A percentile compares a stretch with the other conserved stretches of the same genome.
Conservation (phyloP, 2,113 vertebrate species). For the Sceloporus tristichus region DNA sequence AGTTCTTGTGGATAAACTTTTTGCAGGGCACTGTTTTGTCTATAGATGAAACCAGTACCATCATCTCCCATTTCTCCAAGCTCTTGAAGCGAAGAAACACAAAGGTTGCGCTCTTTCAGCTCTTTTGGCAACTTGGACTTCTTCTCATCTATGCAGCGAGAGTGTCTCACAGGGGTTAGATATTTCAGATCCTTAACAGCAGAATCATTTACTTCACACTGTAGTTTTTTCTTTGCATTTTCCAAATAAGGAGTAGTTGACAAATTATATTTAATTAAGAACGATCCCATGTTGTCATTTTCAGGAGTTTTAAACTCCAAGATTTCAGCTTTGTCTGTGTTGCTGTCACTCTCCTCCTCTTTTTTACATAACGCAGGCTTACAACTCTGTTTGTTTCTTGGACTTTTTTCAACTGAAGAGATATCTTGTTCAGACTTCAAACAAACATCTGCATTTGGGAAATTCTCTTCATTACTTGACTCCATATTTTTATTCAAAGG, state of each 20-base stretch:
- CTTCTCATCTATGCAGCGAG: constrained; percentile 86
- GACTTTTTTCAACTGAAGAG: constrained; percentile 49
- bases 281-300: constrained; percentile 69
- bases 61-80: constrained; percentile 81
- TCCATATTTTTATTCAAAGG: constrained; percentile 48
- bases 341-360: constrained; percentile 35
- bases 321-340: neutral
- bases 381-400: constrained; percentile 51
- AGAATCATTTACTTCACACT: constrained; percentile 72
- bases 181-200: constrained; percentile 88
- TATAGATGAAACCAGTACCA: constrained; percentile 80
- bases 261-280: constrained; percentile 83
- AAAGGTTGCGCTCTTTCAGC: constrained; percentile 86
- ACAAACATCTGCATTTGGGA: constrained; percentile 46
- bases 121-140: constrained; percentile 76
- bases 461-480: constrained; percentile 33
- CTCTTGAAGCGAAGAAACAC: constrained; percentile 85
- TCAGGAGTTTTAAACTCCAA: constrained; percentile 56
- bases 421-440: constrained; percentile 25
- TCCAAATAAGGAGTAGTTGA: constrained; percentile 84
- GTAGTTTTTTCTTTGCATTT: constrained; percentile 84
- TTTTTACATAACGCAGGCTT: constrained; percentile 47
- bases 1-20: constrained; percentile 40
- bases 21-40: constrained; percentile 77
- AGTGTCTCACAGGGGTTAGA: constrained; percentile 93